These are phyloP conservation scores for Synaphobranchus kaupii DNA, from an alignment of 2,797 vertebrate genomes.

Conservation along the genomic window DNA sequence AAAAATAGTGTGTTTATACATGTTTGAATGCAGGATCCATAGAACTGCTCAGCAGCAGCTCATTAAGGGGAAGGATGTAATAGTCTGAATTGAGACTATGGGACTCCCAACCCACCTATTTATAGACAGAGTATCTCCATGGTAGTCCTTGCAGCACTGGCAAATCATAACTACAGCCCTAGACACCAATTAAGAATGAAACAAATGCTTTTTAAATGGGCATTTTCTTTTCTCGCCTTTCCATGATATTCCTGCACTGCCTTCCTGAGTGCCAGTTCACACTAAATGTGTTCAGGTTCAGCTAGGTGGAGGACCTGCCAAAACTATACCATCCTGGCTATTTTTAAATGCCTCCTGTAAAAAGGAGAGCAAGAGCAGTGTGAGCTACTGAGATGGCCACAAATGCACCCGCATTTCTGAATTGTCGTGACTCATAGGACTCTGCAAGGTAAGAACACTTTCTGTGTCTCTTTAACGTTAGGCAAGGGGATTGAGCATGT, in stretches of 20 bases:
- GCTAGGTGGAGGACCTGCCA: conserved; percentile 59
- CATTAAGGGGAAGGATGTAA: conserved; percentile 82
- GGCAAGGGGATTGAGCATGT: conserved; percentile 27
- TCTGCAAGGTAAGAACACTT: conserved; percentile 68
- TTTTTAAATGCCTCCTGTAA: conserved; percentile 50
- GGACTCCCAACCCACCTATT: conserved; percentile 80
- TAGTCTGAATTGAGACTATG: conserved; percentile 83
- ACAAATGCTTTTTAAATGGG: conserved; percentile 77
- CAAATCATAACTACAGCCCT: conserved; percentile 77
- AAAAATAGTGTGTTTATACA: not conserved
- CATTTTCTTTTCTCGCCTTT: conserved; percentile 61
- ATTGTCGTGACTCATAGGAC: conserved; percentile 67
- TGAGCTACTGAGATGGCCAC: conserved; percentile 57
- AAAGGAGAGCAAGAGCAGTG: conserved; percentile 65
- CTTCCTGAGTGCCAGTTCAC: conserved; percentile 56
- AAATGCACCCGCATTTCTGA: conserved; percentile 54
- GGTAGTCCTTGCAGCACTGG: conserved; percentile 71
- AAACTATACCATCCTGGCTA: conserved; percentile 52
- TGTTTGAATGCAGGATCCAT: conserved; percentile 9
- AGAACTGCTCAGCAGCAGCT: conserved; percentile 65
- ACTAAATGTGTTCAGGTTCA: conserved; percentile 59
- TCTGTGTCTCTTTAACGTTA: conserved; percentile 42
- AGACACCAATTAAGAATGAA: conserved; percentile 84
- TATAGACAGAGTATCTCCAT: conserved; percentile 78
- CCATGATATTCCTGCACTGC: conserved; percentile 42